Evolutionary conservation across 1,140 invertebrate species (phyloP).

Genomic region (Hermetia illucens): DNA sequence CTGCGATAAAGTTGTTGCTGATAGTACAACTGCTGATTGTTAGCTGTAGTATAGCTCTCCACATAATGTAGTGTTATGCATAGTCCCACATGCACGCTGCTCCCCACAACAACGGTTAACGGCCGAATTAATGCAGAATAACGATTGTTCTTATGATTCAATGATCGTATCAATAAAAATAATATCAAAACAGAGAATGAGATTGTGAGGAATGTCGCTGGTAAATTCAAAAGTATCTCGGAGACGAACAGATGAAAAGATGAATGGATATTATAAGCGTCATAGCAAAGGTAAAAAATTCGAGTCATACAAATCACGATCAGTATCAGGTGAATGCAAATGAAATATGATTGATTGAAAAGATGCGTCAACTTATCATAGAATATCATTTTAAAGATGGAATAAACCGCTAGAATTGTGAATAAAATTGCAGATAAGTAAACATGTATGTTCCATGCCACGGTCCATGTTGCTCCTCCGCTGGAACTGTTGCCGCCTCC

Average conservation of each 20-base stretch:
- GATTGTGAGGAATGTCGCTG: constrained; percentile 68
- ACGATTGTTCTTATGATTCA: constrained; percentile 47
- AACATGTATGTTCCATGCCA: constrained; percentile 79
- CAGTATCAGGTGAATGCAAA: constrained; percentile 65
- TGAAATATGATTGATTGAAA: constrained; percentile 67
- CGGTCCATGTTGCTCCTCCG: constrained; percentile 46
- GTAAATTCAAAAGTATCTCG: constrained; percentile 66
- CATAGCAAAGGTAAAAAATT: constrained; percentile 75
- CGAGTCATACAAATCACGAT: constrained; percentile 64
- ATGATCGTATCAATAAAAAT: constrained; percentile 59
- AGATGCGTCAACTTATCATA: constrained; percentile 68
- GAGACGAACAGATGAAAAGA: constrained; percentile 65
- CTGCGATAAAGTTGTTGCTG: constrained; percentile 12
- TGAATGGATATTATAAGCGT: constrained; percentile 71
- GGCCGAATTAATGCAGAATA: constrained; percentile 56
- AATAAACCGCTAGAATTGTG: constrained; percentile 63
- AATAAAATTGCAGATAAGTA: constrained; percentile 73
- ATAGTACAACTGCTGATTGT: constrained; percentile 15
- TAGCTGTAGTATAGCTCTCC: constrained; percentile 33
- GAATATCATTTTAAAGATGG: constrained; percentile 64
- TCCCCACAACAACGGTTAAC: constrained; percentile 55
- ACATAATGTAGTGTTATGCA: constrained; percentile 69
- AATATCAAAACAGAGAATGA: constrained; percentile 74
- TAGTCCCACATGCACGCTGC: constrained; percentile 54
- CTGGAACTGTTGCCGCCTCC: constrained; percentile 14